Evolutionary conservation across 2,888 invertebrate species (phyloP), one percentile per base, ranked within the genome.

Genomic region (Scrobipalpa atriplicella): DNA sequence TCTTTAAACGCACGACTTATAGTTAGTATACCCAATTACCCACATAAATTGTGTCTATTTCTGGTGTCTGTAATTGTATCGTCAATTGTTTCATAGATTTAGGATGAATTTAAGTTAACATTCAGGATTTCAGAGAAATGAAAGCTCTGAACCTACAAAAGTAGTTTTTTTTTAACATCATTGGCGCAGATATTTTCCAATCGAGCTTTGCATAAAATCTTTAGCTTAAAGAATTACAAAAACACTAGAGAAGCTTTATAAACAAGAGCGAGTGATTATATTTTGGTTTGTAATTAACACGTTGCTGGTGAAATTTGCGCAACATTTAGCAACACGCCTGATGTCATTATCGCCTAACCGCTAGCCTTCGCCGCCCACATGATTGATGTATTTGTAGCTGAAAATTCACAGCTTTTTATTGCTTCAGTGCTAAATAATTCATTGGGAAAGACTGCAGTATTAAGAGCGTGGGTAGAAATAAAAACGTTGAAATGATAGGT

Each of bases 251-350:
- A 52, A 16, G 52, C 52, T 18, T 52, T 52, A 18, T 51, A 11
- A 10, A 38, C 39, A 10, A 11, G 2, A 8, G 39, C 5, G 2
- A 52, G 18, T 52, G 7, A 18, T 13, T 7, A 18, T 52, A 21
- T 56, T 5, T 29, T 10, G 58, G 38, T 16, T 38, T 16, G 58
- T 58, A 58, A 58, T 58, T 58, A 58, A 58, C 58, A 58, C 38
- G 58, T 58, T 38, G 36, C 16, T 58, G 36, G n/a, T 38, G 7
- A 16, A 38, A 13, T 58, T 58, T 38, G 58, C 38, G 54, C 10
- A 56, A 21, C 38, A 38, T 58, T 58, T 58, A 58, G 58, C 58
- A 58, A 58, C 58, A 38, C 38, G 38, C 16, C 38, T 16, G 58
- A 38, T 58, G 36, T 16, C 36, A 58, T 58, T 58, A 58, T 38